phyloP scores from a whole-genome alignment of 2,113 vertebrate genomes.

The Sminthopsis crassicaudata region DNA sequence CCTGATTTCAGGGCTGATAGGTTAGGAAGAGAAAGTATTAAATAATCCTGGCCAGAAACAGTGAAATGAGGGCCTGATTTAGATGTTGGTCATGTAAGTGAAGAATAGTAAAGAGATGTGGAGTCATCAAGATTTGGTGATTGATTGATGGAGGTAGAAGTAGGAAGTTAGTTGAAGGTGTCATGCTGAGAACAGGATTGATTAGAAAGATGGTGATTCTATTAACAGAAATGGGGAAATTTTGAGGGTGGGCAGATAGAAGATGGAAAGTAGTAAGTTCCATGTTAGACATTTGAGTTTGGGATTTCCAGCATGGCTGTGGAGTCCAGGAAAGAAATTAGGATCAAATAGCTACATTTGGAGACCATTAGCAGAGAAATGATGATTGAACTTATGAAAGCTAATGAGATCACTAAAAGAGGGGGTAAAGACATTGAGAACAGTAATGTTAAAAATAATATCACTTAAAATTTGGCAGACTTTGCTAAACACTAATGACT shows the following conservation, averaged over 20 bases:
- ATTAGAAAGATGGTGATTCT: background rate
- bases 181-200: background rate
- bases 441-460: background rate
- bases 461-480: background rate
- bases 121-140: background rate
- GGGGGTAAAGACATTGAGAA: background rate
- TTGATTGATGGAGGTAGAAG: background rate
- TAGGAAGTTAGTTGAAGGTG: background rate
- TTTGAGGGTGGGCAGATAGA: background rate
- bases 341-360: background rate
- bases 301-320: background rate
- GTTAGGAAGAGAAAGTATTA: background rate
- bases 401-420: background rate
- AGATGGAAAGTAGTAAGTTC: background rate
- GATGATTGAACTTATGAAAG: background rate
- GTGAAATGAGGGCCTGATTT: background rate
- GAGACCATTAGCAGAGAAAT: background rate
- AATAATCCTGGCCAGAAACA: background rate
- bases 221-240: background rate
- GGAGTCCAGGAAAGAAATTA: background rate
- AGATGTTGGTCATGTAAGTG: background rate
- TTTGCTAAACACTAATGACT: background rate
- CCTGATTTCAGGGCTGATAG: too few relatives aligned
- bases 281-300: background rate
- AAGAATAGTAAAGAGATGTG: background rate